Evolutionary conservation across 2,888 invertebrate species (phyloP), one percentile per base, ranked within the genome.

Genomic region (Cerceris ruficornis): DNA sequence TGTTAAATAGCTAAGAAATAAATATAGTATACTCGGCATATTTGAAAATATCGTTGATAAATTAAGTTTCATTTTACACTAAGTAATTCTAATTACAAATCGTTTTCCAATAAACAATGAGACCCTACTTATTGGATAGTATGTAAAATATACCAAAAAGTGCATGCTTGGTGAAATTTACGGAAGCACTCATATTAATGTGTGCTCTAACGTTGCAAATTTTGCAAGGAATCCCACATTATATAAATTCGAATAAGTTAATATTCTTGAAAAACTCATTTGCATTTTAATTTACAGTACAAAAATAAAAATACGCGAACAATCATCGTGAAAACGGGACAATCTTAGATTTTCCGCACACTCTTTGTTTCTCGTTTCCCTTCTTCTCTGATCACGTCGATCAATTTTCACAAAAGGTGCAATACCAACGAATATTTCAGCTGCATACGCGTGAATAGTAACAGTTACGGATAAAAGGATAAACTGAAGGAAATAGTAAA

Each of bases 221-320:
- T 68, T 55, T n/a, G 13, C 14, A 14, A 64, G 14, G 52, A 46
- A 66, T 49, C 59, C 15, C 52, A 17, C 13, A 50, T 39, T 46
- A 58, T 50, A n/a, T 69, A 60, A 46, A 69, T 17, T 39, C 52
- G 14, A 59, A 28, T 50, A 41, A 60, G 39, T 8, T 42, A 66
- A 55, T 64, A n/a, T 46, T 61, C 59, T 46, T 28, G n/a, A 7
- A 60, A 62, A 28, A 42, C 39, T 59, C 52, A 28, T 43, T 39
- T 17, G 28, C 57, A 28, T 54, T 54, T 54, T n/a, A n/a, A n/a
- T 64, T 70, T 13, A 42, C 39, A n/a, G 61, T 81, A 83, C 42
- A 77, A 84, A 83, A 81, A 83, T 81, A 83, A 83, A 64, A 77
- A 79, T 71, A 71, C 73, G 52, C 66, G 70, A 77, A 59, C 57